Percentiles rank a stretch among this genome's conserved stretches.
phyloP scores from a whole-genome alignment of 2,113 vertebrate genomes.

The Semnornis frantzii region DNA sequence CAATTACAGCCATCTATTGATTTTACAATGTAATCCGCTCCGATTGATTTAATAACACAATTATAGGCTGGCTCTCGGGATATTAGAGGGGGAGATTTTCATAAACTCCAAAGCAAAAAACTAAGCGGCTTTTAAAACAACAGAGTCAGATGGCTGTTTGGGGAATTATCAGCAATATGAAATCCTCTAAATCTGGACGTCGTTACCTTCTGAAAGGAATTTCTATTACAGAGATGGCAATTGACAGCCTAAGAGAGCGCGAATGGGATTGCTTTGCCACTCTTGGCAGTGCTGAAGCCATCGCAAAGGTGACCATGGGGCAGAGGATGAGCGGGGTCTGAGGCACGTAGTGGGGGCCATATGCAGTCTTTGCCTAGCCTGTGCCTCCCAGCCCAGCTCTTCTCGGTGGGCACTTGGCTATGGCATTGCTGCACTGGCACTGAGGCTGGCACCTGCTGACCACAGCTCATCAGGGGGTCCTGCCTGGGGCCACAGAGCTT shows the following conservation, averaged over 20 bases:
- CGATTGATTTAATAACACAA: conserved; percentile 93
- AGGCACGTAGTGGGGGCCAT: background rate
- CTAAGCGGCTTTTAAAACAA: conserved; percentile 75
- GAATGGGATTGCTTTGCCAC: background rate
- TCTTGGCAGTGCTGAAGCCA: background rate
- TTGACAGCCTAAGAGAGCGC: conserved; percentile 22
- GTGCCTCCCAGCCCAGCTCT: background rate
- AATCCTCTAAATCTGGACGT: conserved; percentile 78
- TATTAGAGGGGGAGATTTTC: conserved; percentile 89
- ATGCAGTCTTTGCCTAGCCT: background rate
- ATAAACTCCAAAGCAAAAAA: conserved; percentile 88
- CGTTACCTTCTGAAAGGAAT: conserved; percentile 75
- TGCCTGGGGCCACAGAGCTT: rapidly evolving
- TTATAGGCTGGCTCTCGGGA: conserved; percentile 85
- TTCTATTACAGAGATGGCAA: conserved; percentile 66
- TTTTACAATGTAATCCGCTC: conserved; percentile 89
- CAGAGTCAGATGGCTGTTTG: conserved; percentile 70
- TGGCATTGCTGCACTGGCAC: rapidly evolving
- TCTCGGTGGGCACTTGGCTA: rapidly evolving
- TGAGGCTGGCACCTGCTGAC: background rate
- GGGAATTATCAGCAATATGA: conserved; percentile 75
- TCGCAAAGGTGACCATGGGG: background rate
- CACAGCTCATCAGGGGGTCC: background rate
- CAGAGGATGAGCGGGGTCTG: rapidly evolving
- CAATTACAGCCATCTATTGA: conserved; percentile 92